Conservation (phyloP, 2,113 vertebrate species). For the Dissostichus mawsoni region DNA sequence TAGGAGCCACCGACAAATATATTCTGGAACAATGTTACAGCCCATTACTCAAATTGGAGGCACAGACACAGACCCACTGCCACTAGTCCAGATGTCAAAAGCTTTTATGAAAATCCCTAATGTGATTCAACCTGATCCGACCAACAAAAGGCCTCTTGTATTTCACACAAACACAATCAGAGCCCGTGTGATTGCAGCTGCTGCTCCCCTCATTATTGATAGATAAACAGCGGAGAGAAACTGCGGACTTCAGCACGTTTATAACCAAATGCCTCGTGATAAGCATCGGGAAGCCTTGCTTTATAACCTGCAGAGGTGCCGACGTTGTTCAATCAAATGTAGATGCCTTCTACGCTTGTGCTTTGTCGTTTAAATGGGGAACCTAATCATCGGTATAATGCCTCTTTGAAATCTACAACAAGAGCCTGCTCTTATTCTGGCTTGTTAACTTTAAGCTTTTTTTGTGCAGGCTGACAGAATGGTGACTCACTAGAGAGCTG, state of each 20-base stretch:
- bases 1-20: slow-evolving; percentile 52
- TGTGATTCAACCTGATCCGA: slow-evolving; percentile 69
- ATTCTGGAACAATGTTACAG: slow-evolving; percentile 63
- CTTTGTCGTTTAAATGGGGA: slow-evolving; percentile 23
- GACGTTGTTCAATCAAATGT: slow-evolving; percentile 12
- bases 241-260: slow-evolving; percentile 57
- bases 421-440: slow-evolving; percentile 22
- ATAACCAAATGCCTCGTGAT: slow-evolving; percentile 52
- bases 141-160: slow-evolving; percentile 67
- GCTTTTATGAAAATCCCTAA: slow-evolving; percentile 77
- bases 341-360: slow-evolving; percentile 9
- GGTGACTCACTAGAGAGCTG: slow-evolving; percentile 23
- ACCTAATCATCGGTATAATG: slow-evolving; percentile 17
- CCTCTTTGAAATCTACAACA: slow-evolving; percentile 10
- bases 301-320: slow-evolving; percentile 32
- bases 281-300: slow-evolving; percentile 44
- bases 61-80: slow-evolving; percentile 71
- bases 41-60: slow-evolving; percentile 80
- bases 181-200: slow-evolving; percentile 60
- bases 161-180: slow-evolving; percentile 69
- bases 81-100: slow-evolving; percentile 72
- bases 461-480: slow-evolving; percentile 15
- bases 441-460: slow-evolving; percentile 36
- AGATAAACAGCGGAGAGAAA: slow-evolving; percentile 72
- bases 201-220: slow-evolving; percentile 69